These are phyloP conservation scores for Nyctalus aviator DNA, from an alignment of 2,797 vertebrate species.

Conservation along the genomic window DNA sequence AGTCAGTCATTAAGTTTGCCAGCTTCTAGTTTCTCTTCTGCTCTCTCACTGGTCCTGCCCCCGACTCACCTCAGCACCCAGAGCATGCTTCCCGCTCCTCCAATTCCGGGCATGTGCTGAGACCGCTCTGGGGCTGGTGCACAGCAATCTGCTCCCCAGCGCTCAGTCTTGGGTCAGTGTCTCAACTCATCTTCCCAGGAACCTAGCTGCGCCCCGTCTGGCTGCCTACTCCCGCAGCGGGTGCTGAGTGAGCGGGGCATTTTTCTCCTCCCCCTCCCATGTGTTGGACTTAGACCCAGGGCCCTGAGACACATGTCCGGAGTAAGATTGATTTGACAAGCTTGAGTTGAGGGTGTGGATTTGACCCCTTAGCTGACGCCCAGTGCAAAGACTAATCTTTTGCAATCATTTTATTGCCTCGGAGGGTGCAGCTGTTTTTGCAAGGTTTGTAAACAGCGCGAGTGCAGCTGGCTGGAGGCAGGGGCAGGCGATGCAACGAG, in stretches of 20 bases:
- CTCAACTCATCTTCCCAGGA: background rate
- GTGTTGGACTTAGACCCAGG: background rate
- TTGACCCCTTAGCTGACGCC: background rate
- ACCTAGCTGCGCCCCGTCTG: no score
- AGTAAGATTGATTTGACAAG: background rate
- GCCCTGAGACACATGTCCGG: background rate
- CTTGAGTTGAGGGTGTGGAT: background rate
- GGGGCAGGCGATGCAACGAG: background rate
- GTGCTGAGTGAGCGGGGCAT: background rate
- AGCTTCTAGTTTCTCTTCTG: background rate
- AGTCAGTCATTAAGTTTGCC: background rate
- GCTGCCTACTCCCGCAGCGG: background rate
- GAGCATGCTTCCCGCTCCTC: background rate
- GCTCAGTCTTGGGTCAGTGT: background rate
- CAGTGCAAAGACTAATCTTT: background rate
- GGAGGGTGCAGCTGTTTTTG: background rate
- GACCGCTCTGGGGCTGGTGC: background rate
- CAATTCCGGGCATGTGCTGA: background rate
- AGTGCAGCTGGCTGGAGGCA: background rate
- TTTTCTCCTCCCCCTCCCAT: background rate
- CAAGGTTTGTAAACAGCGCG: background rate
- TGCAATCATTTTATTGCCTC: background rate
- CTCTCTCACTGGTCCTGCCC: background rate
- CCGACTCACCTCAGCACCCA: background rate
- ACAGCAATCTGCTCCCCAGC: background rate